Evolutionary conservation across 1,140 invertebrate genomes (phyloP), one percentile per base, ranked within the genome.

Genomic region (Ceratina japonica): DNA sequence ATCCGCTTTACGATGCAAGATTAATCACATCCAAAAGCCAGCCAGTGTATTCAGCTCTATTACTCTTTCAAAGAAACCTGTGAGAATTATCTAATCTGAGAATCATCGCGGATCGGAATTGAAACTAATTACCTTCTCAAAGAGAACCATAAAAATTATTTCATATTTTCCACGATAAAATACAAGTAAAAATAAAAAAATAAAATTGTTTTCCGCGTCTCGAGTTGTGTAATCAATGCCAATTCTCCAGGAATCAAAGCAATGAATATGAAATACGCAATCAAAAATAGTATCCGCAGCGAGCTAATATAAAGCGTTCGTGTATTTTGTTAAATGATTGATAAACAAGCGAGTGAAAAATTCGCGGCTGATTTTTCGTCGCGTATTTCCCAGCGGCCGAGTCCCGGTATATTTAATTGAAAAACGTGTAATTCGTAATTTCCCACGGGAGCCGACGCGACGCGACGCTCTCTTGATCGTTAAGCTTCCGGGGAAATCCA

Each of bases 361-460:
- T 51, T 58, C 18, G 18, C 65, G 20, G 24, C 51, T 65, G 76
- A 73, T 73, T 64, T 64, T 73, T 73, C 70, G 49, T 77, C 61
- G 12, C 0, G 64, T 61, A 81, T 84, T 81, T 84, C 84, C 79
- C 82, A 27, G 16, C 13, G 61, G 82, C 37, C 22, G 20, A 58
- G 49, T 22, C 18, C 44, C 37, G 54, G 56, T 79, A 77, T 78
- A 82, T 82, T 82, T 84, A 84, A 86, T 86, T 84, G 80, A 84
- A 86, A 84, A 84, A 84, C 80, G 61, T 77, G 80, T 84, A 84
- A 84, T 84, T 84, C 74, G 65, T 84, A 78, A 86, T 86, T 86
- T 86, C 84, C 84, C 75, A 0, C 27, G 59, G n/a, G 82, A 76
- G 77, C 72, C 3, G 15, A 1, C 7, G 18, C 3, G 15, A 1